Base-by-base conservation (phyloP, 1,140 invertebrate species). In the Gonioctena quinquepunctata region DNA sequence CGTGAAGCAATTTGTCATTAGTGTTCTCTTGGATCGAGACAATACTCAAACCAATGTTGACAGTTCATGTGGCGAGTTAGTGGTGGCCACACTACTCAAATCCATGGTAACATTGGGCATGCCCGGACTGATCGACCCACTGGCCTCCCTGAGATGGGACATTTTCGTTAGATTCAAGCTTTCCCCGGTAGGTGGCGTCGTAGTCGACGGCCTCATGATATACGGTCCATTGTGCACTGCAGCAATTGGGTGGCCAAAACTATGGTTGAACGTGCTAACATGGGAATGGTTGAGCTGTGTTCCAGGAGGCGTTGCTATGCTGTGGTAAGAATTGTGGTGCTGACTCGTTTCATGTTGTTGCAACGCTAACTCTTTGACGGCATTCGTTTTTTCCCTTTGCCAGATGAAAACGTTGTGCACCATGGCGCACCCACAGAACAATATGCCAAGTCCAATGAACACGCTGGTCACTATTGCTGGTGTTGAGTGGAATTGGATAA, bases 351-450 rank as follows among this genome's bases (percentile, higher is more conserved):
- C 74, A 54, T 65, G 77, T 72, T 79, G 83, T 72, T 83, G 82
- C 59, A 81, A 74, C 33, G 79, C 84, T 26, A 83, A 68, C 56
- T 81, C 81, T 73, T 81, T 83, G 22, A 78, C 87, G 64, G 82
- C 86, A 80, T 85, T 90, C 0, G 90, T 92, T 80, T 91, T 92
- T 82, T 94, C 94, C 84, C 90, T 91, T 82, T 96, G 94, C 95
- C 95, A 97, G 18, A 96, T 90, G 83, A 96, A 96, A 3, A 96
- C 93, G 81, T 96, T 96, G 84, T 97, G 95, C 6, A 96, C 94
- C 89, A 96, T 94, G 50, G 94, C 94, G 77, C 93, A 93, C 67
- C 94, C 93, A 82, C 95, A 96, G 84, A 96, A 96, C 11, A 96
- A 88, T 42, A 96, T 95, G 1, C 94, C 94, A 2, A 95, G 85